phyloP scores from a whole-genome alignment of 1,140 invertebrate species.

The Drosophila murphyi region DNA sequence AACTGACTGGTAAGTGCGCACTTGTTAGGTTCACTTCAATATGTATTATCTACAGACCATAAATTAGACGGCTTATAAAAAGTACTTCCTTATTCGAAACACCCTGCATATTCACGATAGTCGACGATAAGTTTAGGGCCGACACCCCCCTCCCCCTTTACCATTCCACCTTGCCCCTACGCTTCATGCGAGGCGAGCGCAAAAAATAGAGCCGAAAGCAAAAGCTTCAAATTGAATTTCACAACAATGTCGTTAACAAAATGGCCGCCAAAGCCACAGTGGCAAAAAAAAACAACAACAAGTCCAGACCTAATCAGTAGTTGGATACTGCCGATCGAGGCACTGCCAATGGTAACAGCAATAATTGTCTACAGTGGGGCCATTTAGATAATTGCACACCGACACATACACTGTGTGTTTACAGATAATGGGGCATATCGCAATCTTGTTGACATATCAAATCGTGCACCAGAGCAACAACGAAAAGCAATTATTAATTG shows the following conservation, averaged over 20 bases:
- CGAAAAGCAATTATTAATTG: slow-evolving; percentile 61
- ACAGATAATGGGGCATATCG: slow-evolving; percentile 60
- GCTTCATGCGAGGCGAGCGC: too few relatives aligned
- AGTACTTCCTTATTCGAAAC: slow-evolving; percentile 25
- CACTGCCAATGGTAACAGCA: neutral
- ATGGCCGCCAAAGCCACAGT: slow-evolving; percentile 47
- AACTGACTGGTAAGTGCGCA: neutral
- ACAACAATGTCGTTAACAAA: slow-evolving; percentile 62
- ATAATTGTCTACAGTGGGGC: slow-evolving; percentile 6
- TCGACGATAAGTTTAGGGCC: slow-evolving; percentile 25
- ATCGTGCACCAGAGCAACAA: slow-evolving; percentile 48
- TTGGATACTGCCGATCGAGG: slow-evolving; percentile 37
- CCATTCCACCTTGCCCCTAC: neutral
- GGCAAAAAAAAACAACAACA: slow-evolving; percentile 22
- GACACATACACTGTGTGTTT: slow-evolving; percentile 4
- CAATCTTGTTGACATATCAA: slow-evolving; percentile 61
- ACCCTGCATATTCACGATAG: slow-evolving; percentile 7
- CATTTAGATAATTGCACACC: slow-evolving; percentile 26
- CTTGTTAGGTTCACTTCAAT: neutral
- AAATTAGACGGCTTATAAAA: too few relatives aligned
- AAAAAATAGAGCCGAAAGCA: neutral
- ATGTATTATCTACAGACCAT: slow-evolving; percentile 3
- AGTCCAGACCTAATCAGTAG: slow-evolving; percentile 56
- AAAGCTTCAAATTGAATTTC: slow-evolving; percentile 70
- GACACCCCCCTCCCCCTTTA: neutral